A percentile compares a stretch with the other conserved stretches of the same genome.
These are phyloP conservation scores for Meteorus colon DNA, from an alignment of 2,888 invertebrate species.

Conservation along the genomic window DNA sequence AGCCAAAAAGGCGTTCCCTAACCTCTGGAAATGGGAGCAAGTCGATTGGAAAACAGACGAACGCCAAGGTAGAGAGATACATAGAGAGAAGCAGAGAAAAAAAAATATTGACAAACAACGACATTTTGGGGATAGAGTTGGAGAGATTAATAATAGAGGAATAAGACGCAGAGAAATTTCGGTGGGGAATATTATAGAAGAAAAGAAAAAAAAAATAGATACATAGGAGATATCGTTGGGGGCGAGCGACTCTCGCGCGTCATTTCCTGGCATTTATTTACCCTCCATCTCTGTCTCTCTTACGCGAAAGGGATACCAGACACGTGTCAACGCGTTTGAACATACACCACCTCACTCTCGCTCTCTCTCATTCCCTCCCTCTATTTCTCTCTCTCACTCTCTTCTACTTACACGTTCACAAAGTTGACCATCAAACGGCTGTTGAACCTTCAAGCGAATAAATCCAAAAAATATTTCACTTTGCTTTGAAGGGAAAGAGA, in stretches of 20 bases:
- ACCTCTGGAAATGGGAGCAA: constrained; percentile 44
- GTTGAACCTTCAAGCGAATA: constrained; percentile 10
- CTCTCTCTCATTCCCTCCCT: background rate
- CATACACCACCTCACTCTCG: constrained; percentile 1
- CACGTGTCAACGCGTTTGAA: constrained; percentile 39
- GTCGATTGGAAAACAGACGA: constrained; percentile 35
- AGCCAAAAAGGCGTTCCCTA: constrained; percentile 48
- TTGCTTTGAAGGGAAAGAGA: background rate
- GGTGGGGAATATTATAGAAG: constrained; percentile 11
- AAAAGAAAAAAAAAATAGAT: background rate
- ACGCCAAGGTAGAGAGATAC: constrained; percentile 28
- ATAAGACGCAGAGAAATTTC: background rate
- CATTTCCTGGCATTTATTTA: constrained; percentile 10
- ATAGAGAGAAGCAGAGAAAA: background rate
- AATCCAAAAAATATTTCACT: constrained; percentile 13
- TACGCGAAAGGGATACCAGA: constrained; percentile 24
- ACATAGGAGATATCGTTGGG: background rate
- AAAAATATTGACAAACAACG: background rate
- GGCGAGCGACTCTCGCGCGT: constrained; percentile 3
- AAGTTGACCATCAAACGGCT: constrained; percentile 13
- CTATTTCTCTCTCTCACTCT: background rate
- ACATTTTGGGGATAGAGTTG: background rate
- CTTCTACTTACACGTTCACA: background rate
- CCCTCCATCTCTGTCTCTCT: background rate
- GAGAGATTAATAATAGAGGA: background rate